Evolutionary conservation across 2,888 invertebrate species (phyloP).

Genomic region (Cryptocephalus moraei): DNA sequence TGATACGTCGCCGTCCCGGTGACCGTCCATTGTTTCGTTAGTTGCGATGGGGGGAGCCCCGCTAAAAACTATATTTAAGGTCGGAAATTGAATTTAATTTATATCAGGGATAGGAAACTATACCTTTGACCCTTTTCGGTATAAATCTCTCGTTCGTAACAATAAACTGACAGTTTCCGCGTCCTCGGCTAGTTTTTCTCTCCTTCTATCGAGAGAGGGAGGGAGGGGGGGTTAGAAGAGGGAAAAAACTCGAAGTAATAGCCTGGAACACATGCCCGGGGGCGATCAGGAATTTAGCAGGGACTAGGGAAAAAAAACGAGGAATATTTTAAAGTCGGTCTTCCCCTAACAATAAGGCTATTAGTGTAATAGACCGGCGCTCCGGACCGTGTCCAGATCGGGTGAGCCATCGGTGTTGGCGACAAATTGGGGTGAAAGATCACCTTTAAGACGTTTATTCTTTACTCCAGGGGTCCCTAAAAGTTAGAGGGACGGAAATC

Average conservation of each 20-base stretch:
- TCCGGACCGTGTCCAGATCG: conserved; percentile 39
- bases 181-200: too few species aligned
- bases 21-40: too few species aligned
- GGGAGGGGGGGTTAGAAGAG: too few species aligned
- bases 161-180: too few species aligned
- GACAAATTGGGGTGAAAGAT: conserved; percentile 41
- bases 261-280: conserved; percentile 16
- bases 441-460: conserved; percentile 30
- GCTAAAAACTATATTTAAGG: too few species aligned
- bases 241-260: conserved; percentile 5
- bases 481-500: conserved; percentile 2
- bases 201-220: too few species aligned
- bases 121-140: too few species aligned
- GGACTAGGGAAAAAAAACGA: conserved; percentile 16
- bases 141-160: too few species aligned
- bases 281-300: conserved; percentile 14
- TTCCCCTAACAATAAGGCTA: conserved; percentile 37
- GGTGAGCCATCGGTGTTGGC: conserved; percentile 33
- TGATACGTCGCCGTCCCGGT: conserved; percentile 12
- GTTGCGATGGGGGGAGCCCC: too few species aligned
- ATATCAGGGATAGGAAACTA: too few species aligned
- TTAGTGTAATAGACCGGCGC: conserved; percentile 38
- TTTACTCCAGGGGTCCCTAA: conserved; percentile 18
- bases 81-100: too few species aligned
- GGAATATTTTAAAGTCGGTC: conserved; percentile 34